phyloP scores from a whole-genome alignment of 2,113 vertebrate species.

The Melospiza melodia region DNA sequence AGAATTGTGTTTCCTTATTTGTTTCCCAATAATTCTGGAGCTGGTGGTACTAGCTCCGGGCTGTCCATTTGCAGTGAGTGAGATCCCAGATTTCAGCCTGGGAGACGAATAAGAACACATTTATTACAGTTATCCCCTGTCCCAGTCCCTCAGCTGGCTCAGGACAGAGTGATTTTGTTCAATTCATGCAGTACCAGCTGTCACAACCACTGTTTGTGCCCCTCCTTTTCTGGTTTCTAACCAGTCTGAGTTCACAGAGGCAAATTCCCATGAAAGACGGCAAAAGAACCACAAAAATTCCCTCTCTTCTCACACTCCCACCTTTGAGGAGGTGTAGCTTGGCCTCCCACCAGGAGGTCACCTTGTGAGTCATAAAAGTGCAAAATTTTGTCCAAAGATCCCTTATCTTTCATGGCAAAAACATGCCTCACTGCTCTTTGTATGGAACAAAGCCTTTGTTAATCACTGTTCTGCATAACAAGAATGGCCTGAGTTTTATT shows the following conservation, averaged over 20 bases:
- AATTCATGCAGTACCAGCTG: not conserved
- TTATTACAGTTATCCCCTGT: not conserved
- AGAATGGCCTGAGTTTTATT: not conserved
- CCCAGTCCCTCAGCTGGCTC: not conserved
- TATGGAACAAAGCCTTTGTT: not conserved
- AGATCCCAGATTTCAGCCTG: not conserved
- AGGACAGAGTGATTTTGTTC: not conserved
- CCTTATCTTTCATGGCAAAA: not conserved
- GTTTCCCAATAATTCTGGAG: not conserved
- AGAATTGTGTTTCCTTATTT: not conserved
- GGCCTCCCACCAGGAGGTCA: not conserved
- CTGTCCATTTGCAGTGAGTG: not conserved
- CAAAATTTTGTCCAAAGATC: not conserved
- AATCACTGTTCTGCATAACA: not conserved
- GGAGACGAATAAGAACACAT: not conserved
- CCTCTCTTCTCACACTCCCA: not conserved
- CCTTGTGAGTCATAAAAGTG: not conserved
- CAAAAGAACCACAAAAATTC: not conserved
- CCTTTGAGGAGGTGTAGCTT: not conserved
- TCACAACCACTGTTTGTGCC: accelerated
- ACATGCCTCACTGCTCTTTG: not conserved
- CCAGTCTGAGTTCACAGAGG: not conserved
- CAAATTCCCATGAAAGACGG: not conserved
- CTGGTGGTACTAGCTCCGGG: not conserved
- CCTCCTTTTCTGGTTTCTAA: not conserved